phyloP scores from a whole-genome alignment of 2,888 invertebrate species.

The Tetramorium bicarinatum region DNA sequence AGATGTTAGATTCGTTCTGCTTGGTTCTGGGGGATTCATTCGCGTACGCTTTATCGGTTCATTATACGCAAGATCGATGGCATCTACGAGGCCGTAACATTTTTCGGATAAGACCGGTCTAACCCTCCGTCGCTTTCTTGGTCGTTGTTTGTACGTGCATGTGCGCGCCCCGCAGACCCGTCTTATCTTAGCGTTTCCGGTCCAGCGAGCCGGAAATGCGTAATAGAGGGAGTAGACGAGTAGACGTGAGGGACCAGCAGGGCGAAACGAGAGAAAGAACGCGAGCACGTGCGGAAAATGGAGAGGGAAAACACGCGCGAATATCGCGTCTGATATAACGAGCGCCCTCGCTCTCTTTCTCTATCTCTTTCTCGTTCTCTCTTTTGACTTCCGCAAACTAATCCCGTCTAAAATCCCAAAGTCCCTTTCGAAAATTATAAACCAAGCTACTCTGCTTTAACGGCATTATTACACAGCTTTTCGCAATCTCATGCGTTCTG shows the following conservation, averaged over 20 bases:
- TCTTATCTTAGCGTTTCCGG: conserved; percentile 87
- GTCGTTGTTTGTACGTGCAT: conserved; percentile 66
- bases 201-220: conserved; percentile 86
- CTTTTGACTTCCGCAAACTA: conserved; percentile 32
- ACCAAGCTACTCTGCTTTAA: not conserved
- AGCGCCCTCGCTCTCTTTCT: conserved; percentile 17
- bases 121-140: conserved; percentile 70
- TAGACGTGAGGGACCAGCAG: conserved; percentile 71
- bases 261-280: conserved; percentile 74
- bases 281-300: conserved; percentile 56
- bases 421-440: conserved; percentile 41
- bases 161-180: conserved; percentile 68
- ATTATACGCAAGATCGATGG: conserved; percentile 80
- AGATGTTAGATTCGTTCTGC: not conserved
- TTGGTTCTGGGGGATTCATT: conserved; percentile 55
- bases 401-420: conserved; percentile 37
- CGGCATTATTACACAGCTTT: conserved; percentile 10
- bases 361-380: not conserved
- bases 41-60: conserved; percentile 72
- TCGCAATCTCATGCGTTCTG: not conserved
- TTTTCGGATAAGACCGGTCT: conserved; percentile 80
- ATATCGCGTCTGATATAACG: conserved; percentile 48
- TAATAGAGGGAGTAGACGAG: conserved; percentile 82
- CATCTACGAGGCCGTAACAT: conserved; percentile 81
- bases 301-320: conserved; percentile 67